Base-by-base conservation (phyloP, 2,113 vertebrate genomes). In the Alligator mississippiensis region DNA sequence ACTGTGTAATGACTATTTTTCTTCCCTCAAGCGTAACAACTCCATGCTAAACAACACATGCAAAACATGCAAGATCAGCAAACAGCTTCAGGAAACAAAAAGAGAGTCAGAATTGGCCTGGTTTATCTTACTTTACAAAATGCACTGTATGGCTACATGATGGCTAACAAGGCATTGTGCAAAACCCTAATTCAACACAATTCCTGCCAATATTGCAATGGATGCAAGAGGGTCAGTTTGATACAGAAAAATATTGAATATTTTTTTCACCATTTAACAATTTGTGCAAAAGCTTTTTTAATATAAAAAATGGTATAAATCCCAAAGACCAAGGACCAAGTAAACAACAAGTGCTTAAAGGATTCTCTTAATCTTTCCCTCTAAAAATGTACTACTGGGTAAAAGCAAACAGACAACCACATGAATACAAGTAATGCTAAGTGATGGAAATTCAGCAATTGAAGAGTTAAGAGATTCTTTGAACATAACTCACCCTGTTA, bases 401-500 rank as follows among this genome's bases (percentile, higher is more conserved):
- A 55, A 4, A 83, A 85, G 81, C 14, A 11, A 25, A 13, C 7
- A 11, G 47, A 47, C 47, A 96, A 70, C 54, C 91, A 63, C 90
- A 85, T 87, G 94, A 11, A 9, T 82, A 63, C 82, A 7, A 2
- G 79, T 21, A 5, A 70, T 10, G 83, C 93, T 93, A 83, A 3
- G 0, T 34, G 79, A 95, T 64, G 34, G 80, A 87, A 91, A 95
- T 38, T 3, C 80, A 14, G 95, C 0, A 1, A 78, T 1, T 54
- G 70, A 95, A 92, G 94, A 97, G 96, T 97, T 97, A 95, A 97
- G 89, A 78, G 89, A 93, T 0, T 11, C 89, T 95, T 93, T 79
- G 80, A 93, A 93, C 83, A 90, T 68, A 86, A 94, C 92, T 95
- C 94, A 96, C 93, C 96, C 94, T 75, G 97, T 94, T 95, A 94